A percentile compares a stretch with the other conserved stretches of the same genome.
Conservation (phyloP, 2,888 invertebrate species). For the Monopis laevigella region DNA sequence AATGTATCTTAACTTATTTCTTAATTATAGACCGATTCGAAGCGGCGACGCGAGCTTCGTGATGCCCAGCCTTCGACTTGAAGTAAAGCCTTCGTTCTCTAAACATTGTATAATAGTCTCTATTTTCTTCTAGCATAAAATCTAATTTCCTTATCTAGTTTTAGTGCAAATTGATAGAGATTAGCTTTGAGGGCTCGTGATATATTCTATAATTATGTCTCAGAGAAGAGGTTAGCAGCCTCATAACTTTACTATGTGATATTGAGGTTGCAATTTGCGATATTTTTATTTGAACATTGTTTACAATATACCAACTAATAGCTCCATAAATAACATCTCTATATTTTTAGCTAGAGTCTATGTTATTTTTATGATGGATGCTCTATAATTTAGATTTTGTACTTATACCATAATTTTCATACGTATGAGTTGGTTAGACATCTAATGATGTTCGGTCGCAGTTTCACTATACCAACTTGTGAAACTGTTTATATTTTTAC, state of each 20-base stretch:
- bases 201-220: conserved; percentile 60
- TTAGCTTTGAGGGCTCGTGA: conserved; percentile 49
- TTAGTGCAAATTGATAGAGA: conserved; percentile 27
- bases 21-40: conserved; percentile 66
- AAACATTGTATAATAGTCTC: conserved; percentile 22
- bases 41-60: conserved; percentile 51
- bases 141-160: conserved; percentile 23
- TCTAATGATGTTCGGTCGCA: no score
- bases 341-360: no score
- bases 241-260: conserved; percentile 27
- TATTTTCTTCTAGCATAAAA: conserved; percentile 27
- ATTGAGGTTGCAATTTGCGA: conserved; percentile 8
- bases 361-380: no score
- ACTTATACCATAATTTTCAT: no score
- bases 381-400: no score
- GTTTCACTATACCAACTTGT: no score
- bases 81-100: conserved; percentile 18
- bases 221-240: conserved; percentile 61
- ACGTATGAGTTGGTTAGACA: no score
- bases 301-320: no score
- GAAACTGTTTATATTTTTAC: no score
- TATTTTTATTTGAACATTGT: no score
- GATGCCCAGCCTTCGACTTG: conserved; percentile 40
- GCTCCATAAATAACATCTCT: no score
- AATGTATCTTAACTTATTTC: conserved; percentile 65